Percentiles rank a stretch among this genome's conserved stretches.
Evolutionary conservation across 2,888 invertebrate species (phyloP).

Genomic region (Amblyjoppa proteus): DNA sequence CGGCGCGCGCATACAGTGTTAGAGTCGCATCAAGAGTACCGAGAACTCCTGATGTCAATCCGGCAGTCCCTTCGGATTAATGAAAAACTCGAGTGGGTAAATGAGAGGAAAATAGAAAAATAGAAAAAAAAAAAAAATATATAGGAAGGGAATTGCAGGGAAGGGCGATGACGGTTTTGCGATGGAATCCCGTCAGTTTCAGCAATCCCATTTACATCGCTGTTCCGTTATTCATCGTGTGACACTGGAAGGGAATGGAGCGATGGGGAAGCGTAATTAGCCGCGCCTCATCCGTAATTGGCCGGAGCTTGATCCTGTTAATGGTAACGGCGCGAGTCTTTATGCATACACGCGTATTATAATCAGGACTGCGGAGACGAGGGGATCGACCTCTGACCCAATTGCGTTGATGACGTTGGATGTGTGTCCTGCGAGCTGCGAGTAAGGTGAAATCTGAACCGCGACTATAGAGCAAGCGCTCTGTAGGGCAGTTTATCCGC

Average conservation of each 20-base stretch:
- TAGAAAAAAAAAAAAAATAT: too few relatives aligned
- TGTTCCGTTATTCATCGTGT: not conserved
- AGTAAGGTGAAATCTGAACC: not conserved
- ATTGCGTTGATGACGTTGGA: conserved; percentile 13
- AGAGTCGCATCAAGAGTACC: not conserved
- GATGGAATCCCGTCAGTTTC: not conserved
- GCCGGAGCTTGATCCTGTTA: conserved; percentile 23
- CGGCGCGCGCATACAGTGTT: not conserved
- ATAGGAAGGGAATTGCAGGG: not conserved
- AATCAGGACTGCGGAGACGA: not conserved
- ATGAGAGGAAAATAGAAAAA: not conserved
- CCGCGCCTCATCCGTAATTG: conserved; percentile 27
- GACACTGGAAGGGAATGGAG: not conserved
- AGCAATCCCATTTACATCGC: not conserved
- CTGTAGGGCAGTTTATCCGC: too few relatives aligned
- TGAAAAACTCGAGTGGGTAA: conserved; percentile 16
- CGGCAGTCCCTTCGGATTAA: conserved; percentile 21
- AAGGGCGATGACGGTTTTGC: not conserved
- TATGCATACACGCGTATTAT: conserved; percentile 26
- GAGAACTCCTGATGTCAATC: conserved; percentile 30
- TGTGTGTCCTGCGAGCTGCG: not conserved
- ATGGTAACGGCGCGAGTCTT: conserved; percentile 2
- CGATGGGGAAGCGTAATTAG: conserved; percentile 31
- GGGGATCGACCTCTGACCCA: conserved; percentile 20
- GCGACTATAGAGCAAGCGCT: not conserved